These are phyloP conservation scores for Cheilosia vulpina DNA, from an alignment of 2,888 invertebrate genomes.

Conservation along the genomic window DNA sequence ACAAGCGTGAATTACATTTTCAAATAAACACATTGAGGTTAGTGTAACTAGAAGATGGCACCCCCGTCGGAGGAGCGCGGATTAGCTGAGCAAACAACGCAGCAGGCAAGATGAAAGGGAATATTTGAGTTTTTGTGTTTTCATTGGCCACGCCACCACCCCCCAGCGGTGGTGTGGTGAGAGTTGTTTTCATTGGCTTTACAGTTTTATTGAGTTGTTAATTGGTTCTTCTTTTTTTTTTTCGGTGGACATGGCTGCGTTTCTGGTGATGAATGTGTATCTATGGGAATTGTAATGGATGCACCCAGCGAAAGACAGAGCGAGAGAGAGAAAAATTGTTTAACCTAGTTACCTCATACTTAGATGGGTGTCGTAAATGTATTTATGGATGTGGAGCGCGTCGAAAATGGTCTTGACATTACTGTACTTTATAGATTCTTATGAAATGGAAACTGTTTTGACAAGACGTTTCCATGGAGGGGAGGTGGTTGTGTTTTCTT, in stretches of 20 bases:
- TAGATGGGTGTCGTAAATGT: slow-evolving; percentile 16
- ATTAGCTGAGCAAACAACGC: slow-evolving; percentile 15
- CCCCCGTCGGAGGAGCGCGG: neutral
- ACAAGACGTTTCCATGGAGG: too few species aligned
- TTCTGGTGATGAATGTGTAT: slow-evolving; percentile 1
- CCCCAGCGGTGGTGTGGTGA: slow-evolving; percentile 23
- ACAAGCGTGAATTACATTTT: slow-evolving; percentile 64
- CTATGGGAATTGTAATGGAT: neutral
- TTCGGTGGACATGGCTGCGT: slow-evolving; percentile 35
- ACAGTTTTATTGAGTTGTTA: slow-evolving; percentile 53
- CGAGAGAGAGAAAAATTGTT: neutral
- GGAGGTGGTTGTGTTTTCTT: too few species aligned
- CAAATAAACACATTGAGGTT: slow-evolving; percentile 70
- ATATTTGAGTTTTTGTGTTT: slow-evolving; percentile 41
- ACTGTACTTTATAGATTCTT: neutral
- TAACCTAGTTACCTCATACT: slow-evolving; percentile 36
- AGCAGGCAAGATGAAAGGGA: slow-evolving; percentile 21
- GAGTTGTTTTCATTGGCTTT: slow-evolving; percentile 55
- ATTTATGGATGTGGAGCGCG: neutral
- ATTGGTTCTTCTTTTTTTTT: slow-evolving; percentile 47
- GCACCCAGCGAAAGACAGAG: neutral
- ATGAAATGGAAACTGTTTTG: too few species aligned
- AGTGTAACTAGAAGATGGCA: slow-evolving; percentile 37
- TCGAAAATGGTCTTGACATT: slow-evolving; percentile 11
- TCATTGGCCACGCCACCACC: slow-evolving; percentile 52